phyloP scores from a whole-genome alignment of 2,888 invertebrate genomes.

The Eupithecia tripunctaria region DNA sequence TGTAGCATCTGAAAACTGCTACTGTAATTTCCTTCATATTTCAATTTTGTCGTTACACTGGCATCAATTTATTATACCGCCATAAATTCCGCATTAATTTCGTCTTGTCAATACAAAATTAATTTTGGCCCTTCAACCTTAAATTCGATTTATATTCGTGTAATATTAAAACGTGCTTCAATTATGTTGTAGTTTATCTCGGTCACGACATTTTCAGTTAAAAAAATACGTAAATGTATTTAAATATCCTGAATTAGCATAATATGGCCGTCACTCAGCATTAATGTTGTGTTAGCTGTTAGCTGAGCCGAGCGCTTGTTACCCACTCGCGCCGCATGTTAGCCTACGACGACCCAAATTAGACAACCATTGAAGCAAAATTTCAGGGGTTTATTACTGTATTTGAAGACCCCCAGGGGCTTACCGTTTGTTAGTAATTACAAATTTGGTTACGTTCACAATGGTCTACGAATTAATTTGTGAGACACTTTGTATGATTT shows the following conservation, averaged over 20 bases:
- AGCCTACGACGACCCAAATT: not conserved
- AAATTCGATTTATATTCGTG: not conserved
- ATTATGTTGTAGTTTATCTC: not conserved
- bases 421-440: not conserved
- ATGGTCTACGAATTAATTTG: not conserved
- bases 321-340: not conserved
- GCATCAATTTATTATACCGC: not conserved
- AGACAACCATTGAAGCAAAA: not conserved
- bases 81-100: not conserved
- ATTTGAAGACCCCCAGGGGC: not conserved
- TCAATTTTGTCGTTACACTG: not conserved
- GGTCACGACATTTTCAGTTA: conserved; percentile 5
- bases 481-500: not conserved
- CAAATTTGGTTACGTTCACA: not conserved
- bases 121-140: not conserved
- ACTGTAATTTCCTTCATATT: not conserved
- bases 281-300: conserved; percentile 20
- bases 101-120: not conserved
- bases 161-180: not conserved
- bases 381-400: not conserved
- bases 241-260: conserved; percentile 33
- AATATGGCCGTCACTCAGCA: conserved; percentile 25
- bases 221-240: conserved; percentile 21
- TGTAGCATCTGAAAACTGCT: not conserved
- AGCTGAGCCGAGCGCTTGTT: not conserved